These are phyloP conservation scores for Hydrolagus colliei DNA, from an alignment of 2,797 vertebrate species.

Conservation along the genomic window DNA sequence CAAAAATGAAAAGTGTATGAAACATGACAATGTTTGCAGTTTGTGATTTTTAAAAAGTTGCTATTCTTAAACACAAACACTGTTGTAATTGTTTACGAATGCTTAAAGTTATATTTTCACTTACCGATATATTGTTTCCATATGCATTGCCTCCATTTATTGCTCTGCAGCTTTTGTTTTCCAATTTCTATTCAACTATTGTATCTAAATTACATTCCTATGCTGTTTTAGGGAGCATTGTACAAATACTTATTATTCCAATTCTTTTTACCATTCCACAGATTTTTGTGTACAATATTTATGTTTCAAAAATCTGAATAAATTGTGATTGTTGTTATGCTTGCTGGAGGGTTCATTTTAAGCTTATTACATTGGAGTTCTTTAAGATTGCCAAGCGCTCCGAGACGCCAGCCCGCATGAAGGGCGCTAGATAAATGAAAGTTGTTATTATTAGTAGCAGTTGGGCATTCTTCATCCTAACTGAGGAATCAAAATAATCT, in stretches of 20 bases:
- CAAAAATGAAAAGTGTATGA: not conserved
- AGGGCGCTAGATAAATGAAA: too few relatives aligned
- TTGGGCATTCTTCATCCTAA: too few relatives aligned
- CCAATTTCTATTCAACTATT: conserved; percentile 5
- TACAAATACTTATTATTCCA: not conserved
- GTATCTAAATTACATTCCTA: conserved; percentile 18
- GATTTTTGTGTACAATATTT: not conserved
- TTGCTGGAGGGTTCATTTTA: not conserved
- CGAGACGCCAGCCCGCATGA: too few relatives aligned
- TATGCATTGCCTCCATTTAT: not conserved
- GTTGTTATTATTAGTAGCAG: too few relatives aligned
- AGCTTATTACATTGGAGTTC: not conserved
- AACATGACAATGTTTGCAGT: not conserved
- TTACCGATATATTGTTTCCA: not conserved
- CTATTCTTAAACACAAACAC: too few relatives aligned
- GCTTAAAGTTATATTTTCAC: not conserved
- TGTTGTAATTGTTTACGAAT: not conserved
- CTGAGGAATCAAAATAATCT: too few relatives aligned
- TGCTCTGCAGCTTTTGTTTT: not conserved
- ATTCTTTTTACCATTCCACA: not conserved
- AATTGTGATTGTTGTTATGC: not conserved
- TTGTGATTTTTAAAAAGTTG: not conserved
- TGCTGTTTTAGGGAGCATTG: not conserved
- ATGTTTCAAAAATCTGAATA: conserved; percentile 12
- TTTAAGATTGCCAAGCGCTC: not conserved